A percentile compares a stretch with the other conserved stretches of the same genome.
Conservation (phyloP, 2,888 invertebrate species). For the Spicauda simplicius region DNA sequence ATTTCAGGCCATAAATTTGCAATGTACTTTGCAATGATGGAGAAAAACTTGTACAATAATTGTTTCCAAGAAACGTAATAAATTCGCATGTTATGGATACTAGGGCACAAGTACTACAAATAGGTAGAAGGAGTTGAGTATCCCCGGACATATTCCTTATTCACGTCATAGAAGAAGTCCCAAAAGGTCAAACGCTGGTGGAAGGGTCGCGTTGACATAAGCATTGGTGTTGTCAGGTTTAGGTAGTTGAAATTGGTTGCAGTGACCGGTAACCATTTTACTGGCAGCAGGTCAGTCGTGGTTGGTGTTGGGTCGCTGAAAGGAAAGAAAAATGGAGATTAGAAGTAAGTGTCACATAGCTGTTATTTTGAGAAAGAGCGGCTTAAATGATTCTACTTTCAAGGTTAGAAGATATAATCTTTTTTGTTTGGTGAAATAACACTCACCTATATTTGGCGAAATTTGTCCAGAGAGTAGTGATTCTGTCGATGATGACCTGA, state of each 20-base stretch:
- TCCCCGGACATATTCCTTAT: conserved; percentile 48
- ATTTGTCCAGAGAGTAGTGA: conserved; percentile 54
- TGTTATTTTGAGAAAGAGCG: too few relatives aligned
- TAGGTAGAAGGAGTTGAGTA: too few relatives aligned
- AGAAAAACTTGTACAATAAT: too few relatives aligned
- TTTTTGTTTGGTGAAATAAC: neutral
- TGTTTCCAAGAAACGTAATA: too few relatives aligned
- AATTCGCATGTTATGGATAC: too few relatives aligned
- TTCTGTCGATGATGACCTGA: conserved; percentile 53
- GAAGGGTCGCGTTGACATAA: conserved; percentile 32
- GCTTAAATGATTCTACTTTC: too few relatives aligned
- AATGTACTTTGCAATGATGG: too few relatives aligned
- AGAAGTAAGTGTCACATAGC: too few relatives aligned
- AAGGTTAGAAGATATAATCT: too few relatives aligned
- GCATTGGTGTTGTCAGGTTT: conserved; percentile 22
- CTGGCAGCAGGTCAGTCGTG: conserved; percentile 9
- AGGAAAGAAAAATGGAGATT: too few relatives aligned
- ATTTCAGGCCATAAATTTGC: too few relatives aligned
- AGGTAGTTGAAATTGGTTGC: conserved; percentile 14
- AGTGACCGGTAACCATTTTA: conserved; percentile 18
- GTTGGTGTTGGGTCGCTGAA: conserved; percentile 30
- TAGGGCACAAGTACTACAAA: too few relatives aligned
- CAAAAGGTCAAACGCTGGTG: conserved; percentile 35
- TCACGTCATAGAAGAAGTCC: conserved; percentile 47
- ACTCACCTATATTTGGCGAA: conserved; percentile 52